Percentiles rank a stretch among this genome's conserved stretches.
Evolutionary conservation across 2,113 vertebrate species (phyloP).

Genomic region (Burhinus oedicnemus): DNA sequence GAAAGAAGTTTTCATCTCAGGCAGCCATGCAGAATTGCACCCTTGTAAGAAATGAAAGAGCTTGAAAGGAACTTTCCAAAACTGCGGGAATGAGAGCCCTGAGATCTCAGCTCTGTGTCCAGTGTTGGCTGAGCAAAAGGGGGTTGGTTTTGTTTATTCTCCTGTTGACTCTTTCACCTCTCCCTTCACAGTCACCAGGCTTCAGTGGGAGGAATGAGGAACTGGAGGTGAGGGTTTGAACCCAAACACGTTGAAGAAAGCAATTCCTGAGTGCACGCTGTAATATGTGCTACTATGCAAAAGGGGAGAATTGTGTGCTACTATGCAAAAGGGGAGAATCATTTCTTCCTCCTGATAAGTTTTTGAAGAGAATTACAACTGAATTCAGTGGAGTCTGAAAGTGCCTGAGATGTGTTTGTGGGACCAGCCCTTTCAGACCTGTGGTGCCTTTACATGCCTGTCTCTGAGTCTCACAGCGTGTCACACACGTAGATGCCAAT

Average conservation of each 20-base stretch:
- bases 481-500: background rate
- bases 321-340: background rate
- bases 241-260: background rate
- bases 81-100: background rate
- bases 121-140: background rate
- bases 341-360: background rate
- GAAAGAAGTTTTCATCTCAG: conserved; percentile 9
- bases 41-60: background rate
- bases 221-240: background rate
- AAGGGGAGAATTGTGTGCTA: background rate
- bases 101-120: background rate
- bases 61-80: conserved; percentile 11
- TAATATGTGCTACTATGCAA: background rate
- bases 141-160: background rate
- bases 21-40: background rate
- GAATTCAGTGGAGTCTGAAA: background rate
- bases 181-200: background rate
- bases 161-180: background rate
- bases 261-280: background rate
- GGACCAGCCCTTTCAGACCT: background rate
- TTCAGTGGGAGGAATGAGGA: background rate
- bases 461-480: background rate
- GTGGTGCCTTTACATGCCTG: accelerated
- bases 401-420: background rate
- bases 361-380: background rate